Conservation (phyloP, 2,113 vertebrate species). For the Procavia capensis region DNA sequence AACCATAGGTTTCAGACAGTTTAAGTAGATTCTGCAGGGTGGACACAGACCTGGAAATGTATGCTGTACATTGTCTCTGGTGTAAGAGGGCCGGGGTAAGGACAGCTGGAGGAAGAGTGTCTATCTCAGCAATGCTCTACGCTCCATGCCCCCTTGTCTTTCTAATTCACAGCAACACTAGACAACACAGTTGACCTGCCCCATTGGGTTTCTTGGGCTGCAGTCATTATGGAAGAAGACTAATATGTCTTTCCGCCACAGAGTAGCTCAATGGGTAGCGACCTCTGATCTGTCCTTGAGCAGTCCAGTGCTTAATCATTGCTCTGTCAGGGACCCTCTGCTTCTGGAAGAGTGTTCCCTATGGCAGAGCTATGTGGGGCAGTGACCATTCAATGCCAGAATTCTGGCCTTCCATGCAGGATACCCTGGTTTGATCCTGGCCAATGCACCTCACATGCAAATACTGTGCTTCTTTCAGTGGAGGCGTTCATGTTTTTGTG, state of each 20-base stretch:
- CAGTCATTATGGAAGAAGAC: not conserved
- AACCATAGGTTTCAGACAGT: not conserved
- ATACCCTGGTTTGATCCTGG: not conserved
- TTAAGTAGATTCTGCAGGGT: not conserved
- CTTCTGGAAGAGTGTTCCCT: too few relatives aligned
- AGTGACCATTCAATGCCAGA: not conserved
- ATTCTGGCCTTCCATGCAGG: not conserved
- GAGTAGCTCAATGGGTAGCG: too few relatives aligned
- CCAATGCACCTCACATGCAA: not conserved
- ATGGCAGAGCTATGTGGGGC: too few relatives aligned
- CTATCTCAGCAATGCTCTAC: not conserved
- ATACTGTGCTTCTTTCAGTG: not conserved
- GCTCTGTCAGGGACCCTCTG: too few relatives aligned
- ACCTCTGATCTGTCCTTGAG: too few relatives aligned
- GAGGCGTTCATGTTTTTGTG: not conserved
- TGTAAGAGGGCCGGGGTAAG: not conserved
- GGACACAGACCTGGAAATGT: rapidly evolving
- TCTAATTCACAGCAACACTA: not conserved
- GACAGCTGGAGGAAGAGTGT: not conserved
- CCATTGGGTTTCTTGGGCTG: not conserved
- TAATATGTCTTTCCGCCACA: not conserved
- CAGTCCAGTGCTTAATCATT: too few relatives aligned
- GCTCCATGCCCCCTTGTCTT: not conserved
- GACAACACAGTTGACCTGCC: not conserved
- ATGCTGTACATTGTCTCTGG: not conserved